Percentiles rank a stretch among this genome's conserved stretches.
These are phyloP conservation scores for Danio jaintianensis DNA, from an alignment of 2,797 vertebrate genomes.

Conservation along the genomic window DNA sequence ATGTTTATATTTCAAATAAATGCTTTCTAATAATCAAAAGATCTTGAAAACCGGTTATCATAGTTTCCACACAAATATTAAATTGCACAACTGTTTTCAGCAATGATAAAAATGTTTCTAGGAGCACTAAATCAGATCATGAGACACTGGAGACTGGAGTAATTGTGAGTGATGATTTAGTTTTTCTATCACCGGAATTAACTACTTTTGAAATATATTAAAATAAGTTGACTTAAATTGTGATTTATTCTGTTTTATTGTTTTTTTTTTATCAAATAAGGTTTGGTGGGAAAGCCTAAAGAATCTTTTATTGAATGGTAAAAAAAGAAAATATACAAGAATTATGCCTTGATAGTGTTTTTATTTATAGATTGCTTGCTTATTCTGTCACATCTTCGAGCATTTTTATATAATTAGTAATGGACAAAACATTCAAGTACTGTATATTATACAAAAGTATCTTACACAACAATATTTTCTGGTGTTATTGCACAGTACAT, in stretches of 20 bases:
- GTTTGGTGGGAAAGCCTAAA: too few relatives aligned
- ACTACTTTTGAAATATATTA: neutral
- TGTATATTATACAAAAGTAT: too few relatives aligned
- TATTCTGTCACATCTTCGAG: neutral
- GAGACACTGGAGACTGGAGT: neutral
- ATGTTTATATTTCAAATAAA: neutral
- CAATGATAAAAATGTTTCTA: neutral
- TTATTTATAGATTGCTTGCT: neutral
- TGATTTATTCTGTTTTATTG: neutral
- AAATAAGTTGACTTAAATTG: neutral
- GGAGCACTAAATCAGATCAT: neutral
- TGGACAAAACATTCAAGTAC: too few relatives aligned
- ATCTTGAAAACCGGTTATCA: neutral
- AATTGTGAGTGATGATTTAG: too few relatives aligned
- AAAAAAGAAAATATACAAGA: neutral
- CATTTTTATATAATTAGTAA: neutral
- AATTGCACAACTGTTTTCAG: neutral
- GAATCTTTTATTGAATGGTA: too few relatives aligned
- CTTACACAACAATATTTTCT: too few relatives aligned
- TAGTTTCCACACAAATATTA: neutral
- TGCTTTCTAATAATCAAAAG: neutral
- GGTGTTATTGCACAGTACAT: too few relatives aligned
- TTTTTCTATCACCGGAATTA: too few relatives aligned
- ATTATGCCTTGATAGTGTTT: neutral
- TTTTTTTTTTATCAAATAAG: neutral